phyloP scores from a whole-genome alignment of 2,888 invertebrate genomes.

The Tipula confusa region DNA sequence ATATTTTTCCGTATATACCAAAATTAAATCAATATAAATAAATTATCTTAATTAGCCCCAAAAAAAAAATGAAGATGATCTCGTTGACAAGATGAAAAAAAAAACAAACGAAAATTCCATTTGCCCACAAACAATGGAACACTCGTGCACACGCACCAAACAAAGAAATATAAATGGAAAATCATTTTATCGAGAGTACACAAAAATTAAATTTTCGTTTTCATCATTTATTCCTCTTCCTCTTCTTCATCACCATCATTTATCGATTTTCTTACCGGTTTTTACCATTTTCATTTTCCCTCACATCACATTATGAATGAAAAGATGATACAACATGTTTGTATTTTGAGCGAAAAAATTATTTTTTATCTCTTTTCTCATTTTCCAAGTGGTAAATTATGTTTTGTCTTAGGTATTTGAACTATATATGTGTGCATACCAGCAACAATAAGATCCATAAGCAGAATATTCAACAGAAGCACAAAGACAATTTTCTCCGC shows the following conservation, averaged over 20 bases:
- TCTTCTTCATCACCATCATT: background rate
- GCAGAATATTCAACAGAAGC: background rate
- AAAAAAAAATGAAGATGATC: conserved; percentile 25
- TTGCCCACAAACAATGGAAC: background rate
- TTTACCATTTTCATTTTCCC: background rate
- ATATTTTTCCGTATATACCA: background rate
- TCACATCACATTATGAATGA: conserved; percentile 7
- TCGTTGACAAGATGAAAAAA: background rate
- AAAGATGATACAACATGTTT: background rate
- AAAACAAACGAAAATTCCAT: background rate
- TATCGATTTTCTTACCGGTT: background rate
- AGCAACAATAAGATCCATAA: background rate
- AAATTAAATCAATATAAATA: background rate
- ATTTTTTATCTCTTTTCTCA: background rate
- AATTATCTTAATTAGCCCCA: background rate
- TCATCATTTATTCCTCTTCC: too few species aligned
- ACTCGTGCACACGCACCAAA: background rate
- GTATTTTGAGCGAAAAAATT: background rate
- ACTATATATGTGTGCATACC: background rate
- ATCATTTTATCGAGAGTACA: background rate
- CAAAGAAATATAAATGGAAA: background rate
- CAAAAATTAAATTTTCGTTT: background rate
- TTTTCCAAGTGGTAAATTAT: background rate
- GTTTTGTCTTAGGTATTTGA: background rate
- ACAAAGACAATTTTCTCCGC: background rate